Evolutionary conservation across 2,113 vertebrate species (phyloP).

Genomic region (Naja naja): DNA sequence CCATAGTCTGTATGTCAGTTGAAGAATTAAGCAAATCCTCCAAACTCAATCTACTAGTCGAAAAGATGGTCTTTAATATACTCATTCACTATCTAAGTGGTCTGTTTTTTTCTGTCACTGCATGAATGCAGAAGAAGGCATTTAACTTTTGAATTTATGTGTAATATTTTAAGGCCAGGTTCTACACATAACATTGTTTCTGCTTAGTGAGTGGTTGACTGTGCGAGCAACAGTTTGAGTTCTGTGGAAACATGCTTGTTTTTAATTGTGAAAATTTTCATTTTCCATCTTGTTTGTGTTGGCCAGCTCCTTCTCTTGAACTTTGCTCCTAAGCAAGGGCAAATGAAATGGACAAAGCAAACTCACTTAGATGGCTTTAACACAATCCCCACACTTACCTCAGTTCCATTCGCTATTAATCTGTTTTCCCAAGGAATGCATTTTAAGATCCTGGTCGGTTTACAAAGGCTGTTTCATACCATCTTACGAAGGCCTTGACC

Average conservation of each 20-base stretch:
- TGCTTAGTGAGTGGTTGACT: constrained; percentile 50
- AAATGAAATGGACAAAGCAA: neutral
- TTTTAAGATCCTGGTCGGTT: neutral
- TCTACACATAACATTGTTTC: constrained; percentile 26
- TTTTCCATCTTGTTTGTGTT: constrained; percentile 59
- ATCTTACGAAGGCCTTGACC: neutral
- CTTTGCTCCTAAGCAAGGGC: constrained; percentile 41
- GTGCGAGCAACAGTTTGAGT: constrained; percentile 41
- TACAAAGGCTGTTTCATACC: neutral
- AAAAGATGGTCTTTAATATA: constrained; percentile 40
- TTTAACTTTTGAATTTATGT: constrained; percentile 39
- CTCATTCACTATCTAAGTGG: neutral
- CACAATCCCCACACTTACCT: constrained; percentile 46
- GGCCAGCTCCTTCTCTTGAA: constrained; percentile 59
- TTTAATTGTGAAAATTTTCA: constrained; percentile 49
- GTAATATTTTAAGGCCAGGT: constrained; percentile 38
- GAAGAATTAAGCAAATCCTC: constrained; percentile 30
- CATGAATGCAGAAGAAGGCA: constrained; percentile 34
- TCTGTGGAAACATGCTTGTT: constrained; percentile 50
- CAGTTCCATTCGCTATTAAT: constrained; percentile 65
- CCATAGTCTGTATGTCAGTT: neutral
- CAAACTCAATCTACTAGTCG: constrained; percentile 48
- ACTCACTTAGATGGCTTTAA: constrained; percentile 52
- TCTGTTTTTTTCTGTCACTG: constrained; percentile 5
- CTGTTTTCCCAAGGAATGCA: constrained; percentile 61